Base-by-base conservation (phyloP, 2,797 vertebrate species). In the Acipenser ruthenus region DNA sequence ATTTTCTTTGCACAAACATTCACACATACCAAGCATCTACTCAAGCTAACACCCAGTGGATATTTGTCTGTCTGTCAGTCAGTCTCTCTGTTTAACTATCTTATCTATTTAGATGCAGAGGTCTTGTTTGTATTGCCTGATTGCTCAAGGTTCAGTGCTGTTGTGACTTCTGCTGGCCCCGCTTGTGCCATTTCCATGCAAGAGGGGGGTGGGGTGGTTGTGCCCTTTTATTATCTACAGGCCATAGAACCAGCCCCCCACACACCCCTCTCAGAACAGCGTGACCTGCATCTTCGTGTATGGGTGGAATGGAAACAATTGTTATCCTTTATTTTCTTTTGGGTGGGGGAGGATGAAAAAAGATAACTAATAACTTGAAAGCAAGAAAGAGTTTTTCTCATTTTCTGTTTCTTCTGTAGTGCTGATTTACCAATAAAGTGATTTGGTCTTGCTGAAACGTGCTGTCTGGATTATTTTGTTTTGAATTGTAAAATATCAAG, bases 121-220 rank as follows among this genome's bases (percentile, higher is more conserved):
- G 8, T 12, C 6, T 37, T 18, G 53, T 62, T 10, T 10, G 37
- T 49, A 5, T 50, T 76, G 56, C 66, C 65, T 56, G 61, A 82
- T 77, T 82, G 81, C 82, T 77, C 77, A 86, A 80, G 82, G 80
- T 83, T 84, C 82, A 84, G 82, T 88, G 82, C 87, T 78, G 79
- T 78, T 81, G 72, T 75, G 65, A 89, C 83, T 87, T 85, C 85
- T 79, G 84, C 83, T 90, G 84, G 87, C 3, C 37, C 85, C 87
- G 7, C 13, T 49, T 66, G 78, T 79, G 81, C 81, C 80, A 82
- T 83, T 83, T 83, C 83, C 84, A 9, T 13, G 52, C 11, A n/a
- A 6, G 60, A 23, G 11, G 12, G 50, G 15, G n/a, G 18, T 60
- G 11, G 23, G 10, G 58, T 52, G 37, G 18, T 18, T 18, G 18